Base-by-base conservation (phyloP, 2,113 vertebrate species). In the Psittacara wagleri region DNA sequence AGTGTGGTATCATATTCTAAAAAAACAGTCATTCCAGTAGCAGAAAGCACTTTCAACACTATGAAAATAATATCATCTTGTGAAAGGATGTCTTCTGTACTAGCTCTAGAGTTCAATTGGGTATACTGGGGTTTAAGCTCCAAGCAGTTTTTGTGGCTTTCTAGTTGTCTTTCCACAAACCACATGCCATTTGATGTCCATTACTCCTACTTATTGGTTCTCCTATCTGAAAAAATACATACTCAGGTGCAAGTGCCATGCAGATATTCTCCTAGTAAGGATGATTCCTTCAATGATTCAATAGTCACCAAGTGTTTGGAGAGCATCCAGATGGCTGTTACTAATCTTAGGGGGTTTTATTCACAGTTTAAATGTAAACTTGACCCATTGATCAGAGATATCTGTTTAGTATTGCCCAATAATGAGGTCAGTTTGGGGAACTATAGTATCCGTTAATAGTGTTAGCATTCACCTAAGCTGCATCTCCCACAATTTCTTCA, bases 131-230 rank as follows among this genome's bases (percentile, higher is more conserved):
- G 4, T 22, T 49, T 44, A 49, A 73, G 12, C 28, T 18, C 25
- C 79, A 70, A 44, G 43, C 1, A 59, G 20, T 19, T 74, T 84
- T 10, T 93, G 29, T 44, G 66, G 19, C 16, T 74, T 64, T 91
- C 17, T n/a, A 16, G 17, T 8, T 87, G 49, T 33, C 10, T 73
- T 51, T 83, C 39, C 76, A 46, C 39, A 66, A 61, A 24, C 20
- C 0, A 0, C 18, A 8, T 41, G 44, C 15, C 2, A 0, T 73
- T 48, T 44, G 29, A 35, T 39, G 10, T 8, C 10, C 20, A 13
- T 55, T n/a, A 17, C 43, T 63, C 52, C 41, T 69, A 39, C 41
- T 41, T 44, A 10, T 3, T 12, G 19, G 37, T 74, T 83, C 55
- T n/a, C 16, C 44, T 78, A 27, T 13, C 43, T 81, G 43, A 41